A percentile compares a stretch with the other conserved stretches of the same genome.
Evolutionary conservation across 2,888 invertebrate species (phyloP).

Genomic region (Cheilosia variabilis): DNA sequence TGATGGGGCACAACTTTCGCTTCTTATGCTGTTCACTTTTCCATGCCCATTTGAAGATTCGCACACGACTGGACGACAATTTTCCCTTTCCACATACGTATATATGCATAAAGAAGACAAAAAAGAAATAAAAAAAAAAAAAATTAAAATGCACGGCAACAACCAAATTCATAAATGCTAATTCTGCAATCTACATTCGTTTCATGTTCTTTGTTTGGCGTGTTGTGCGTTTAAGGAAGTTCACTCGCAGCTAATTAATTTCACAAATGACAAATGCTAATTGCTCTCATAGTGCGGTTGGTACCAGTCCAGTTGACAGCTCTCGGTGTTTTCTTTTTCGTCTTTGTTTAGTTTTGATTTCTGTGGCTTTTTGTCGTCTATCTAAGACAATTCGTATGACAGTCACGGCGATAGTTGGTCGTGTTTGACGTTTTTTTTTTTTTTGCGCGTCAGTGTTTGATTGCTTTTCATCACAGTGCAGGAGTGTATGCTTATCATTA

Average conservation of each 20-base stretch:
- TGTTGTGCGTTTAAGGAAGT: slow-evolving; percentile 55
- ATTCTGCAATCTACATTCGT: slow-evolving; percentile 25
- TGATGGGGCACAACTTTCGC: slow-evolving; percentile 27
- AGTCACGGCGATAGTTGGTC: slow-evolving; percentile 37
- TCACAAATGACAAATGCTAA: slow-evolving; percentile 71
- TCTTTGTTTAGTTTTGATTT: not conserved
- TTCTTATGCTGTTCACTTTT: not conserved
- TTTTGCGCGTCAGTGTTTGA: slow-evolving; percentile 5
- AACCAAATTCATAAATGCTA: not conserved
- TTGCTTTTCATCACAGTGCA: not conserved
- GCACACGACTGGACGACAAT: not conserved
- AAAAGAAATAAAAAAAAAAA: not conserved
- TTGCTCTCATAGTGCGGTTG: slow-evolving; percentile 37
- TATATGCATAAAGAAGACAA: too few relatives aligned
- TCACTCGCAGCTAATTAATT: slow-evolving; percentile 60
- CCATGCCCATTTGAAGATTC: slow-evolving; percentile 3
- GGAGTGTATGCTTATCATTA: slow-evolving; percentile 30
- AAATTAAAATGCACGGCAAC: slow-evolving; percentile 19
- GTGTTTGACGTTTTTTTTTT: not conserved
- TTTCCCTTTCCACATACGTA: slow-evolving; percentile 6
- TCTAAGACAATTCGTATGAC: slow-evolving; percentile 35
- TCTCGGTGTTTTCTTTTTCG: slow-evolving; percentile 34
- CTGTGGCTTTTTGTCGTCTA: not conserved
- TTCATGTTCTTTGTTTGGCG: slow-evolving; percentile 38
- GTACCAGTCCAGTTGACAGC: slow-evolving; percentile 52